Conservation (phyloP, 2,888 invertebrate species). For the Microdon myrmicae region DNA sequence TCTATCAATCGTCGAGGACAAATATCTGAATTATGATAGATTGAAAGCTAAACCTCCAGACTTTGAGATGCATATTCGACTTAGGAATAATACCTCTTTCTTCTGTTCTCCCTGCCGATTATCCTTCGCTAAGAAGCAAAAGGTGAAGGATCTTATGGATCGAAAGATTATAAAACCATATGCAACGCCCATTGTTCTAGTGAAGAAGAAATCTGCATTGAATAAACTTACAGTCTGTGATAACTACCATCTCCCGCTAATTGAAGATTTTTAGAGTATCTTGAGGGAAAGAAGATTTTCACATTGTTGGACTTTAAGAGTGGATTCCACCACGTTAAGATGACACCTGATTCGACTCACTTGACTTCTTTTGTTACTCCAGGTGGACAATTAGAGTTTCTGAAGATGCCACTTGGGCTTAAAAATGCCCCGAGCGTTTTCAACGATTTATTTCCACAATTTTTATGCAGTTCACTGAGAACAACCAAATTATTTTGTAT, state of each 20-base stretch:
- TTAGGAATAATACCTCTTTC: background rate
- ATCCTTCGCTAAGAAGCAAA: constrained; percentile 4
- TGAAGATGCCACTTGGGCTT: too few relatives aligned
- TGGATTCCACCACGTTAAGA: constrained; percentile 1
- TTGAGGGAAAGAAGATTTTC: background rate
- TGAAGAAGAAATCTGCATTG: too few relatives aligned
- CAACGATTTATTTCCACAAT: constrained; percentile 3
- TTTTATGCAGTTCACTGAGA: background rate
- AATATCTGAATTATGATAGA: background rate
- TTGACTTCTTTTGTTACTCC: background rate
- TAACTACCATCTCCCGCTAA: constrained; percentile 3
- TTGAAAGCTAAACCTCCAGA: background rate
- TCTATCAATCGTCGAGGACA: background rate
- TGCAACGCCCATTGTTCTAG: constrained; percentile 7
- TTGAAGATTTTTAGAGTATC: constrained; percentile 9
- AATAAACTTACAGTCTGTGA: constrained; percentile 2
- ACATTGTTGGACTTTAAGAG: constrained; percentile 2
- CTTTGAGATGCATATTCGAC: constrained; percentile 2
- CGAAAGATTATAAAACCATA: background rate
- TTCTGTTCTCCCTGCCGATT: constrained; percentile 3
- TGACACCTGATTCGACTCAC: background rate
- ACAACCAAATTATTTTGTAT: background rate
- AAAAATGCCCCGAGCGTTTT: constrained; percentile 9
- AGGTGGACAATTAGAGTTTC: background rate
- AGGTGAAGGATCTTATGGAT: constrained; percentile 2